phyloP scores from a whole-genome alignment of 2,888 invertebrate genomes.

The Phengaris arion region DNA sequence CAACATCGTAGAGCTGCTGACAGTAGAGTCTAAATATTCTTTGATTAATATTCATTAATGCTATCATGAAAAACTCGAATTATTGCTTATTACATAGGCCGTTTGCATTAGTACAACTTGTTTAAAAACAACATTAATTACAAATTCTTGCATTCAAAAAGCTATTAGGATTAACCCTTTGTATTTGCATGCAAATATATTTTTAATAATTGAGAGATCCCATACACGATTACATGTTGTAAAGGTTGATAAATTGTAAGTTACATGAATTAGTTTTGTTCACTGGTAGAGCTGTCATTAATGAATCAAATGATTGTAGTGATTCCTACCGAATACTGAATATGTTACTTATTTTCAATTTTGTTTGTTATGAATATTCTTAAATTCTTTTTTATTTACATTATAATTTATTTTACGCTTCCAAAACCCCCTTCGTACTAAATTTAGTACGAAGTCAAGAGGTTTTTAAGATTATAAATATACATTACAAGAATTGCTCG shows the following conservation, averaged over 20 bases:
- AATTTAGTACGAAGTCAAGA: no score
- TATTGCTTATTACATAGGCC: no score
- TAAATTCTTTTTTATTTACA: background rate
- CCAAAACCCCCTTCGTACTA: no score
- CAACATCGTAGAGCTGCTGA: no score
- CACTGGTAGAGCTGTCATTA: slow-evolving; percentile 3
- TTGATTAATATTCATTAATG: no score
- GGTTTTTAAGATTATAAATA: no score
- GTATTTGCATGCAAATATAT: slow-evolving; percentile 6
- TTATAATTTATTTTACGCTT: no score
- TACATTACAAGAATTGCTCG: no score
- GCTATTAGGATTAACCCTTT: background rate
- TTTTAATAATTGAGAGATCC: slow-evolving; percentile 21
- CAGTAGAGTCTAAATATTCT: no score
- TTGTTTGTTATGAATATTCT: background rate
- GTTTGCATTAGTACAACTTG: background rate
- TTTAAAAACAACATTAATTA: background rate
- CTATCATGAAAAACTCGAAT: no score
- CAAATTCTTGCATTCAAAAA: slow-evolving; percentile 9
- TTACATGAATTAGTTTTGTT: slow-evolving; percentile 22
- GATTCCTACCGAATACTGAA: background rate
- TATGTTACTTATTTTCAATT: background rate
- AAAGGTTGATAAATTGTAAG: slow-evolving; percentile 2
- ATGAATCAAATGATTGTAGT: background rate
- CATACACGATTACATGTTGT: slow-evolving; percentile 21